Conservation (phyloP, 2,797 vertebrate species). For the Pseudochaenichthys georgianus region DNA sequence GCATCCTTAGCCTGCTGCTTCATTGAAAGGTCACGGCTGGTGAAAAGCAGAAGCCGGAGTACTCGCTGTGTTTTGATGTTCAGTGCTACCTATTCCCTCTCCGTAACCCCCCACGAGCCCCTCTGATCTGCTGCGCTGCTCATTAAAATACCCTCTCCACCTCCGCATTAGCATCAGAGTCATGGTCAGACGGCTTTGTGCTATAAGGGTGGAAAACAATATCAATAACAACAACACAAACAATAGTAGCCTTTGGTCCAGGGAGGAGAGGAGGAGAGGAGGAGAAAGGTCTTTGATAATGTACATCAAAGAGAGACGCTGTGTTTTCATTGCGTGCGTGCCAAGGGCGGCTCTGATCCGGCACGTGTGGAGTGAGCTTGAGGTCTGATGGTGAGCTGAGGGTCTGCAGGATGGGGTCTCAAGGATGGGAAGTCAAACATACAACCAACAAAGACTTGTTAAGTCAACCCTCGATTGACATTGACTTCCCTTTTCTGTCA, state of each 20-base stretch:
- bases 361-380: constrained; percentile 28
- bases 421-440: constrained; percentile 57
- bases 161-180: constrained; percentile 86
- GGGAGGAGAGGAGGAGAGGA: constrained; percentile 82
- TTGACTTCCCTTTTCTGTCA: constrained; percentile 23
- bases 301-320: constrained; percentile 77
- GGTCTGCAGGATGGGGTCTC: constrained; percentile 43
- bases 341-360: constrained; percentile 81
- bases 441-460: constrained; percentile 35
- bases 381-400: constrained; percentile 38
- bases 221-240: constrained; percentile 89
- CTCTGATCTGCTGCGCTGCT: constrained; percentile 82
- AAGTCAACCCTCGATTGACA: constrained; percentile 25
- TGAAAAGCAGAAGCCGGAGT: constrained; percentile 62
- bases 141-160: constrained; percentile 85
- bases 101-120: constrained; percentile 67
- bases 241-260: constrained; percentile 88
- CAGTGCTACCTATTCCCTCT: constrained; percentile 78
- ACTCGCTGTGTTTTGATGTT: constrained; percentile 83
- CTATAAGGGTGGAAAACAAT: constrained; percentile 81
- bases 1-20: constrained; percentile 36
- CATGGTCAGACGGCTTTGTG: constrained; percentile 89
- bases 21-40: constrained; percentile 73
- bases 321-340: constrained; percentile 70
- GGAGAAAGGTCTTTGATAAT: constrained; percentile 83